These are phyloP conservation scores for Euclidia mi DNA, from an alignment of 2,888 invertebrate genomes.

Conservation along the genomic window DNA sequence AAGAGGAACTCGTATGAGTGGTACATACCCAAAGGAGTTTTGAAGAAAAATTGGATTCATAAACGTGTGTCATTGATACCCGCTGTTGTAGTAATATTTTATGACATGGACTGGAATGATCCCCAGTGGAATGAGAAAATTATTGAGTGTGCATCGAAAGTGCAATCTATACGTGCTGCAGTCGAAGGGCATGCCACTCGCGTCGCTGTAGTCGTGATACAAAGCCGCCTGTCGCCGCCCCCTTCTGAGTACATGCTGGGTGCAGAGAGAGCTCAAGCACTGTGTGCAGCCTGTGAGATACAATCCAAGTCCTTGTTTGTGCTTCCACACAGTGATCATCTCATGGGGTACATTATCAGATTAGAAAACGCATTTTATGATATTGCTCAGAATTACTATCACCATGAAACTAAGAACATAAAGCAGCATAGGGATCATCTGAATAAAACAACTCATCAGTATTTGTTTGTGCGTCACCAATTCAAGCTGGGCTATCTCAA, in stretches of 20 bases:
- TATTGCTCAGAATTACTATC: constrained; percentile 97
- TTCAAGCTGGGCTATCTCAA: constrained; percentile 99
- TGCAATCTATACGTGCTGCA: constrained; percentile 94
- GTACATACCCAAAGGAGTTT: constrained; percentile 98
- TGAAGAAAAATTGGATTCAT: constrained; percentile 98
- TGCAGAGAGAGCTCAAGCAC: constrained; percentile 96
- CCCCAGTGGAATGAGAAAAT: constrained; percentile 98
- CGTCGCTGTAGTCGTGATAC: constrained; percentile 97
- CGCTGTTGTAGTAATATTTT: constrained; percentile 98
- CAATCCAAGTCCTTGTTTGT: constrained; percentile 98
- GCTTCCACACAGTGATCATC: constrained; percentile 96
- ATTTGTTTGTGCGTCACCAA: constrained; percentile 98
- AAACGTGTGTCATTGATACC: constrained; percentile 98
- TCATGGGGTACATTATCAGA: constrained; percentile 93
- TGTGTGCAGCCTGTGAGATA: constrained; percentile 97
- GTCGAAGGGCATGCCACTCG: constrained; percentile 93
- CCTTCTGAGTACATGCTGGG: constrained; percentile 95
- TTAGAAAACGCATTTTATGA: constrained; percentile 98
- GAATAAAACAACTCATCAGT: constrained; percentile 97
- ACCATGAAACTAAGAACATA: constrained; percentile 95
- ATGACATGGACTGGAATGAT: constrained; percentile 99
- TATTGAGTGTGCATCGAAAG: constrained; percentile 97
- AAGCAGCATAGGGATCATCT: constrained; percentile 97
- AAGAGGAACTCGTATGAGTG: constrained; percentile 98
- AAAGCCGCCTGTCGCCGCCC: constrained; percentile 94